A percentile compares a stretch with the other conserved stretches of the same genome.
phyloP scores from a whole-genome alignment of 2,113 vertebrate genomes.

The Sebastes fasciatus region DNA sequence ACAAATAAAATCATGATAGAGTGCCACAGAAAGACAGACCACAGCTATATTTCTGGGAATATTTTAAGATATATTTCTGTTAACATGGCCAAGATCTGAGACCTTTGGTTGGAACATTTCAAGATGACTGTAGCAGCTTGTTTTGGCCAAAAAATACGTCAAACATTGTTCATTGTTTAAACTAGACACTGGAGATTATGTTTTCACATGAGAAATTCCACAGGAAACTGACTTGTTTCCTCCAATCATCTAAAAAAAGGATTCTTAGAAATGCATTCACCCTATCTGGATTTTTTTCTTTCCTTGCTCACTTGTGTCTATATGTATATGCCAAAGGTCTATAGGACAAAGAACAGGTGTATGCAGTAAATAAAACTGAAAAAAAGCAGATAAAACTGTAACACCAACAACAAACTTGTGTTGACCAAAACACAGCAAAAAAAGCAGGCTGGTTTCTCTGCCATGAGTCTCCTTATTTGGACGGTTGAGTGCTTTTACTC shows the following conservation, averaged over 20 bases:
- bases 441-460: neutral
- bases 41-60: neutral
- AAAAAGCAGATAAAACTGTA: neutral
- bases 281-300: neutral
- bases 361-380: neutral
- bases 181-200: neutral
- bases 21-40: neutral
- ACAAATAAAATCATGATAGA: no score
- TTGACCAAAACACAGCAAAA: neutral
- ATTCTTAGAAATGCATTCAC: neutral
- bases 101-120: neutral
- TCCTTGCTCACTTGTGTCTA: slow-evolving; percentile 7
- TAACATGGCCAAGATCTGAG: neutral
- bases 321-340: no score
- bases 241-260: neutral
- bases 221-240: slow-evolving; percentile 12
- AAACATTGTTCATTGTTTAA: slow-evolving; percentile 5
- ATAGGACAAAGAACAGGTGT: slow-evolving; percentile 21
- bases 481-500: slow-evolving; percentile 31
- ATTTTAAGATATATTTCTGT: neutral
- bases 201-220: slow-evolving; percentile 10
- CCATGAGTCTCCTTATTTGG: slow-evolving; percentile 62
- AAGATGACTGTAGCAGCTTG: neutral
- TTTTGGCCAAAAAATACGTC: neutral
- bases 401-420: neutral